phyloP scores from a whole-genome alignment of 2,113 vertebrate genomes.

The Phyllostomus hastatus region DNA sequence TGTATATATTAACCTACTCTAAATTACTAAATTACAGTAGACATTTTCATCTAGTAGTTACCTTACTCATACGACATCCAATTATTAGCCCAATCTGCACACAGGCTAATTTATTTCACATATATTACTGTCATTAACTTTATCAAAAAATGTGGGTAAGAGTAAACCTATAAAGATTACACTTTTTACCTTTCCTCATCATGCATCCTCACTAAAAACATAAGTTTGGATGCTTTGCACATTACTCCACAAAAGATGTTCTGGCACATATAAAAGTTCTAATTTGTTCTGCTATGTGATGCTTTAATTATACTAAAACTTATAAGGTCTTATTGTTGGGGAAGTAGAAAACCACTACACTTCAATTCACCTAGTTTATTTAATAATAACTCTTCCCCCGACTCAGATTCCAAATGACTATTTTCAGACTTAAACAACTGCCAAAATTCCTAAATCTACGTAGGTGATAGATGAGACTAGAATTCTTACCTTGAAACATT shows the following conservation, averaged over 20 bases:
- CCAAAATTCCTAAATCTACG: background rate
- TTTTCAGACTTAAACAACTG: background rate
- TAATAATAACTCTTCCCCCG: background rate
- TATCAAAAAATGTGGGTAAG: background rate
- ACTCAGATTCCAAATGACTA: constrained; percentile 12
- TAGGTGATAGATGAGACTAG: background rate
- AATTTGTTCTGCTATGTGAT: background rate
- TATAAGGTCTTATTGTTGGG: background rate
- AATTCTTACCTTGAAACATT: background rate
- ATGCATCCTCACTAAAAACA: background rate
- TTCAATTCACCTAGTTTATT: background rate
- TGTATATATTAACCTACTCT: background rate
- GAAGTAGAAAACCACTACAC: background rate
- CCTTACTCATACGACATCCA: background rate
- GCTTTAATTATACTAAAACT: background rate
- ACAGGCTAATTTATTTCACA: background rate
- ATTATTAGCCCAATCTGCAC: background rate
- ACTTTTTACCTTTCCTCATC: background rate
- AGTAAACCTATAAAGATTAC: background rate
- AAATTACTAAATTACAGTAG: background rate
- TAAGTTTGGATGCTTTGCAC: background rate
- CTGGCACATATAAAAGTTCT: background rate
- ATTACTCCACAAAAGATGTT: background rate
- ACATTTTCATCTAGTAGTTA: background rate
- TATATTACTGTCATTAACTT: background rate